Percentiles rank a stretch among this genome's conserved stretches.
Conservation (phyloP, 2,888 invertebrate genomes). For the Idaea straminata region DNA sequence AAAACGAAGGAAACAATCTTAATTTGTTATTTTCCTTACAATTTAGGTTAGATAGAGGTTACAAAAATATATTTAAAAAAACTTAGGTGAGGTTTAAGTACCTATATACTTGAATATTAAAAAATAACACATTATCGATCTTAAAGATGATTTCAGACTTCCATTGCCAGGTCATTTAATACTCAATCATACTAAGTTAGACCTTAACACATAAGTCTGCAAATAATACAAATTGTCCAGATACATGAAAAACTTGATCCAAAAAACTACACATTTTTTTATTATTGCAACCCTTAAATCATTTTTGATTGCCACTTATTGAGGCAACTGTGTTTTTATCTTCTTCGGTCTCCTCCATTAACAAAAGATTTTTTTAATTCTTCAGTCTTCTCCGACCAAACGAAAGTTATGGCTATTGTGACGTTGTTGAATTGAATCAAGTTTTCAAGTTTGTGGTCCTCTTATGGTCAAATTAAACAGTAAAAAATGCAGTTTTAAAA, state of each 20-base stretch:
- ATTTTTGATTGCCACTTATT: no score
- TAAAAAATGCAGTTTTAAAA: constrained; percentile 51
- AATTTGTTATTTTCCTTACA: not conserved
- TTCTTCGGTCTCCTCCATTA: no score
- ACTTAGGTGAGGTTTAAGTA: not conserved
- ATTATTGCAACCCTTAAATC: no score
- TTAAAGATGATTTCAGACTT: constrained; percentile 5
- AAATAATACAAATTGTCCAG: not conserved
- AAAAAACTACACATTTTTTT: no score
- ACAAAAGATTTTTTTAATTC: no score
- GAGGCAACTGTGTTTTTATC: no score
- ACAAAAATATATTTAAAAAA: not conserved
- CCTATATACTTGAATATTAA: not conserved
- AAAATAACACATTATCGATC: not conserved
- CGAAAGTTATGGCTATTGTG: no score
- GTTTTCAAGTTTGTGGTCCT: not conserved
- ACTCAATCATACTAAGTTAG: no score
- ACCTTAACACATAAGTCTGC: not conserved
- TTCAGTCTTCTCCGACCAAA: no score
- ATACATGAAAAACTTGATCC: not conserved
- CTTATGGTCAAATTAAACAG: constrained; percentile 15
- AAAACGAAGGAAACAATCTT: constrained; percentile 30
- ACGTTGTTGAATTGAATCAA: no score
- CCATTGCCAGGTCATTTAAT: constrained; percentile 29
- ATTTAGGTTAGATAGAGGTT: not conserved